Percentiles rank a stretch among this genome's conserved stretches.
These are phyloP conservation scores for Julus scanicus DNA, from an alignment of 2,888 invertebrate genomes.

Conservation along the genomic window DNA sequence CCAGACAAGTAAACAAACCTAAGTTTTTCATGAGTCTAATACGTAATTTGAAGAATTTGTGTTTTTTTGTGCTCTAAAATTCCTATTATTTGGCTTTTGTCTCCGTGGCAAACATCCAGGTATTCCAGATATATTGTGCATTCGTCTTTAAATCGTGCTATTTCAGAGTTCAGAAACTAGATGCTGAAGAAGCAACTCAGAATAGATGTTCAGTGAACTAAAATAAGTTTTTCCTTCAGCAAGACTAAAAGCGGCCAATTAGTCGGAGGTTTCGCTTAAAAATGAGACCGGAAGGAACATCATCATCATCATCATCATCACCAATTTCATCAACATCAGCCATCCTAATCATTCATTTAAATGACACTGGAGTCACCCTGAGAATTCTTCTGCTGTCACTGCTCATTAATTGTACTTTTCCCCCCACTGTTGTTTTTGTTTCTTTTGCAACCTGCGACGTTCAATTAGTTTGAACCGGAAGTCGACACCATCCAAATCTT, in stretches of 20 bases:
- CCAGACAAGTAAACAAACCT: not conserved
- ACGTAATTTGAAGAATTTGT: not conserved
- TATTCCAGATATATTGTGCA: not conserved
- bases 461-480: not conserved
- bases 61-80: not conserved
- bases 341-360: not conserved
- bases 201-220: not conserved
- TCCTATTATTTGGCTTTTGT: not conserved
- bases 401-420: not conserved
- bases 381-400: not conserved
- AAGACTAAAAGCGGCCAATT: constrained; percentile 12
- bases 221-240: constrained; percentile 14
- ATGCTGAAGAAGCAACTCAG: constrained; percentile 12
- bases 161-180: not conserved
- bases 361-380: not conserved
- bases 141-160: not conserved
- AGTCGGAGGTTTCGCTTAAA: not conserved
- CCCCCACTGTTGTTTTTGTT: not conserved
- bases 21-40: not conserved
- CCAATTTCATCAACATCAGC: not conserved
- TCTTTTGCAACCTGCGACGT: not conserved
- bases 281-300: not conserved
- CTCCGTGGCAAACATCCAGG: not conserved
- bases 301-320: not conserved
- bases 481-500: not conserved